These are phyloP conservation scores for Hypsopygia costalis DNA, from an alignment of 2,888 invertebrate genomes.

Conservation along the genomic window DNA sequence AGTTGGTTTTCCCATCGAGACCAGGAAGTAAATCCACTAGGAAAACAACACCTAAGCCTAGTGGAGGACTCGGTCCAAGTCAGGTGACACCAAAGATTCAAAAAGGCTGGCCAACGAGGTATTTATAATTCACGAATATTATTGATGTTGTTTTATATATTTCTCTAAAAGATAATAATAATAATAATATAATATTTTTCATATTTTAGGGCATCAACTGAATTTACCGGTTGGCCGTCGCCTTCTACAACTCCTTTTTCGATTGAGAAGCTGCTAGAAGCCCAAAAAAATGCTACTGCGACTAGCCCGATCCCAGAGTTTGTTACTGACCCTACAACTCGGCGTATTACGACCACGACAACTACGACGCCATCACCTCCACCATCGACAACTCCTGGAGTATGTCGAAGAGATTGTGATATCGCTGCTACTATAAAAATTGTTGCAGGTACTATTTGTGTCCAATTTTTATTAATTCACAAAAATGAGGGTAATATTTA, in stretches of 20 bases:
- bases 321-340: conserved; percentile 71
- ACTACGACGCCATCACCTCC: conserved; percentile 86
- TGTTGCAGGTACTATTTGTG: conserved; percentile 79
- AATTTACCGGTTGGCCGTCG: conserved; percentile 95
- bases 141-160: conserved; percentile 1
- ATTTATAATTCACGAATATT: conserved; percentile 14
- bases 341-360: conserved; percentile 77
- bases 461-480: neutral
- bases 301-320: conserved; percentile 72
- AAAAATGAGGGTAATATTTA: neutral
- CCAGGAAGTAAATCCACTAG: conserved; percentile 83
- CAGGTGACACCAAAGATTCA: conserved; percentile 84
- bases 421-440: conserved; percentile 93
- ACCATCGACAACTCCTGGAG: conserved; percentile 88
- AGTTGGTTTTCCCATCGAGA: conserved; percentile 90
- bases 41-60: conserved; percentile 80
- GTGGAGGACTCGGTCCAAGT: conserved; percentile 61
- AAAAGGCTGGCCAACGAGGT: conserved; percentile 92
- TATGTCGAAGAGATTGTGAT: conserved; percentile 89
- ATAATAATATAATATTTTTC: neutral
- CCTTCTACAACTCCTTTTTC: conserved; percentile 93
- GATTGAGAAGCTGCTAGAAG: conserved; percentile 88
- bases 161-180: conserved; percentile 1
- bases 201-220: conserved; percentile 86
- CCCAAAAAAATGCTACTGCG: conserved; percentile 81